Conservation (phyloP, 53 echinoderm and acorn worm species). For the Echinometra lucunter region DNA sequence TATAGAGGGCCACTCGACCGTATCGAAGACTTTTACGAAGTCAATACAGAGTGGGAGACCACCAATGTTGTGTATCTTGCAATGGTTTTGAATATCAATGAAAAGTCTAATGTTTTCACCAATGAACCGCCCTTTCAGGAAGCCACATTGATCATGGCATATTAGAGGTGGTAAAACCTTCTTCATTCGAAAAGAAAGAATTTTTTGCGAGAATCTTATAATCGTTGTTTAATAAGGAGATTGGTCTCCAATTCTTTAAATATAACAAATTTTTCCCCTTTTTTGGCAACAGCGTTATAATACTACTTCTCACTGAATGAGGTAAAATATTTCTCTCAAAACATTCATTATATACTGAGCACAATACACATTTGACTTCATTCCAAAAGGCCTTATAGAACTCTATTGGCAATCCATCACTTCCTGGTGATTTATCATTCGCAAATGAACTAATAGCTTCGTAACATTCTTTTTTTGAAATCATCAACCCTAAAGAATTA, state of each 20-base stretch:
- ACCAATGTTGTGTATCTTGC: not conserved
- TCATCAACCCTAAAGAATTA: too few species aligned
- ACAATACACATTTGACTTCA: not conserved
- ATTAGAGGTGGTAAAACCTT: not conserved
- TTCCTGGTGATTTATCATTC: not conserved
- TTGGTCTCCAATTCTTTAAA: slow-evolving; percentile 22
- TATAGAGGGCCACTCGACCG: not conserved
- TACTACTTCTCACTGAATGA: not conserved
- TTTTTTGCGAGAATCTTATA: slow-evolving; percentile 45
- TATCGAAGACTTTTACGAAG: not conserved
- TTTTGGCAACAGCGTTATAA: not conserved
- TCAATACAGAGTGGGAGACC: not conserved
- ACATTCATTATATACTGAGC: not conserved
- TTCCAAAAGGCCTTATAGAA: not conserved
- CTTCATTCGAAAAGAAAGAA: not conserved
- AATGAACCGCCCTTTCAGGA: not conserved
- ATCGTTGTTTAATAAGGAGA: not conserved
- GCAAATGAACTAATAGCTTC: not conserved
- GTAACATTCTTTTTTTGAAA: not conserved
- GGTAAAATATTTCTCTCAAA: not conserved
- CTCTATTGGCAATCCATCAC: not conserved
- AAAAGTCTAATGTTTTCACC: not conserved
- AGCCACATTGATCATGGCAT: not conserved
- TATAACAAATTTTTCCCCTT: not conserved
- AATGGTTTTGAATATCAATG: not conserved